A percentile compares a stretch with the other conserved stretches of the same genome.
phyloP scores from a whole-genome alignment of 2,888 invertebrate genomes.

The Silvanus unidentatus region DNA sequence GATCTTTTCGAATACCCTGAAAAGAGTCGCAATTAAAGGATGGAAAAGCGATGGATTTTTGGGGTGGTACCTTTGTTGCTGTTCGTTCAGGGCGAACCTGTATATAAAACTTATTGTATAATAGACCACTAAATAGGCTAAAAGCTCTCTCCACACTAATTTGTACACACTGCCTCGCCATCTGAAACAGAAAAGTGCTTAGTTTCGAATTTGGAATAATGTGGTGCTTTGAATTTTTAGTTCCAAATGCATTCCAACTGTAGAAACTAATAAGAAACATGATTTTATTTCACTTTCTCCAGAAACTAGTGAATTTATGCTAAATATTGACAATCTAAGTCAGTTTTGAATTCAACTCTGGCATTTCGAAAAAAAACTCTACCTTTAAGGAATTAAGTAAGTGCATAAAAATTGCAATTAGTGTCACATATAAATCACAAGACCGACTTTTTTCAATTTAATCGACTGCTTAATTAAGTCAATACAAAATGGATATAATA shows the following conservation, averaged over 20 bases:
- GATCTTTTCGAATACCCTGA: conserved; percentile 83
- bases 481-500: too few relatives aligned
- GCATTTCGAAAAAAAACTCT: too few relatives aligned
- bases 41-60: background rate
- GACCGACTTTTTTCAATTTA: too few relatives aligned
- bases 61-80: conserved; percentile 64
- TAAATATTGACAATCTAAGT: too few relatives aligned
- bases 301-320: conserved; percentile 15
- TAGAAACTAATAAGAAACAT: conserved; percentile 13
- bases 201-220: too few relatives aligned
- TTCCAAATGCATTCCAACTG: conserved; percentile 9
- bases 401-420: too few relatives aligned
- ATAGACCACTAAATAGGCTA: conserved; percentile 81
- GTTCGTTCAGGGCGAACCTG: conserved; percentile 72
- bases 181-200: conserved; percentile 56
- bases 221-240: too few relatives aligned
- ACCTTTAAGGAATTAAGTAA: too few relatives aligned
- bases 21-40: conserved; percentile 27
- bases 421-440: too few relatives aligned
- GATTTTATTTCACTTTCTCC: conserved; percentile 18
- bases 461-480: too few relatives aligned
- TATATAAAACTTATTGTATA: conserved; percentile 83
- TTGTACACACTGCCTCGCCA: conserved; percentile 96
- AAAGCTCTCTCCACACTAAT: conserved; percentile 86
- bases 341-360: background rate